These are phyloP conservation scores for Ophion obscuratus DNA, from an alignment of 2,888 invertebrate genomes.

Conservation along the genomic window DNA sequence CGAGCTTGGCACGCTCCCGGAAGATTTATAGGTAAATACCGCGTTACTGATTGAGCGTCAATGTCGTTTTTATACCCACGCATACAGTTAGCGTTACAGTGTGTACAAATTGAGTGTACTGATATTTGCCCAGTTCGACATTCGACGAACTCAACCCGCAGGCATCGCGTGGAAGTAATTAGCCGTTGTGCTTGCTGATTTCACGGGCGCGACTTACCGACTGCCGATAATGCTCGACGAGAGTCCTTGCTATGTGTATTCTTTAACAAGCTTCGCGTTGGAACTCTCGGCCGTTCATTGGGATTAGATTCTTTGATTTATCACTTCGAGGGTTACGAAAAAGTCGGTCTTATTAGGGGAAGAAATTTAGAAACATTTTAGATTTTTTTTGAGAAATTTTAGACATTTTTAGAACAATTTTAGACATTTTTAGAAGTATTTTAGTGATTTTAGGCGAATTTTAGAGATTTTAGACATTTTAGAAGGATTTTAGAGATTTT, in stretches of 20 bases:
- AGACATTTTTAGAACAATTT: too few species aligned
- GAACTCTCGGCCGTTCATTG: too few species aligned
- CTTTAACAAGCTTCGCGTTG: too few species aligned
- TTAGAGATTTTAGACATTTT: too few species aligned
- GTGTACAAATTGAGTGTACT: background rate
- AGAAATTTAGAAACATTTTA: too few species aligned
- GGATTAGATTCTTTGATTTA: too few species aligned
- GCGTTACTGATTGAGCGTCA: constrained; percentile 4
- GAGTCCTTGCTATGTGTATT: background rate
- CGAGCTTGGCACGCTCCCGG: constrained; percentile 23
- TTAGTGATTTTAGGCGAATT: background rate
- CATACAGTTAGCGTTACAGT: constrained; percentile 1
- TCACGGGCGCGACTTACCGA: background rate
- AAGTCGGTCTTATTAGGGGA: too few species aligned
- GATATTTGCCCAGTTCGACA: background rate
- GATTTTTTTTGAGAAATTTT: too few species aligned
- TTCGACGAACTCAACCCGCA: background rate
- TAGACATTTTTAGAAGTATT: background rate
- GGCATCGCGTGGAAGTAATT: background rate
- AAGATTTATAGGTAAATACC: constrained; percentile 36
- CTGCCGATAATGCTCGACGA: background rate
- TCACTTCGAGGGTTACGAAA: too few species aligned
- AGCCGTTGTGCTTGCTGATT: background rate
- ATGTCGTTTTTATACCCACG: background rate
- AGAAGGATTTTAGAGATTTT: too few species aligned